phyloP scores from a whole-genome alignment of 2,113 vertebrate species.

The Helogale parvula region DNA sequence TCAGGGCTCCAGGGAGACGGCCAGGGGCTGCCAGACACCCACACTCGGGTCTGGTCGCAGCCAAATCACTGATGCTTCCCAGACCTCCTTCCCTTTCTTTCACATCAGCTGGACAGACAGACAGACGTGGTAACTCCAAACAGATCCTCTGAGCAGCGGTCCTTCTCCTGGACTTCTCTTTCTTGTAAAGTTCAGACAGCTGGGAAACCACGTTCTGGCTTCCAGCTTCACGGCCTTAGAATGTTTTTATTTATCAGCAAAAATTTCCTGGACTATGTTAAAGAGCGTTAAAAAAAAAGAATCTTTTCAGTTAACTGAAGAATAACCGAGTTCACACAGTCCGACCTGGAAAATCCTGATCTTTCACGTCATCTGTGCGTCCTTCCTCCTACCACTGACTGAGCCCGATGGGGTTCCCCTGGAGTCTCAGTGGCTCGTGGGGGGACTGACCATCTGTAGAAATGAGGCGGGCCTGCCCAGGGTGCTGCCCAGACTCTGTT shows the following conservation, averaged over 20 bases:
- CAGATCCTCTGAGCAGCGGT: background rate
- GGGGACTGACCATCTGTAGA: background rate
- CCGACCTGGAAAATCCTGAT: too few relatives aligned
- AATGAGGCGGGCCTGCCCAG: background rate
- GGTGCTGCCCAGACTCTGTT: background rate
- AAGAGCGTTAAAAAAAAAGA: background rate
- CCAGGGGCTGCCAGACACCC: background rate
- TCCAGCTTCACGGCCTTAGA: background rate
- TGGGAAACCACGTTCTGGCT: background rate
- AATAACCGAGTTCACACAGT: background rate
- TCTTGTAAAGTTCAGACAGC: background rate
- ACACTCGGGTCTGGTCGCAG: accelerated
- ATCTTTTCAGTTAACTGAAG: background rate
- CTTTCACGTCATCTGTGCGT: background rate
- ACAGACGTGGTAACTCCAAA: background rate
- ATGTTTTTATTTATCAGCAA: background rate
- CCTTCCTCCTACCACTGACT: accelerated
- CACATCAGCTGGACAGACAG: background rate
- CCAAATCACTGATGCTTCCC: too few relatives aligned
- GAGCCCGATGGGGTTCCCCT: too few relatives aligned
- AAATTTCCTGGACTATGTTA: background rate
- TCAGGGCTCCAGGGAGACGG: background rate
- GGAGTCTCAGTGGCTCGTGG: background rate
- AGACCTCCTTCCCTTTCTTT: background rate
- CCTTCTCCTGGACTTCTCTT: background rate